These are phyloP conservation scores for Andricus grossulariae DNA, from an alignment of 1,140 invertebrate genomes.

Conservation along the genomic window DNA sequence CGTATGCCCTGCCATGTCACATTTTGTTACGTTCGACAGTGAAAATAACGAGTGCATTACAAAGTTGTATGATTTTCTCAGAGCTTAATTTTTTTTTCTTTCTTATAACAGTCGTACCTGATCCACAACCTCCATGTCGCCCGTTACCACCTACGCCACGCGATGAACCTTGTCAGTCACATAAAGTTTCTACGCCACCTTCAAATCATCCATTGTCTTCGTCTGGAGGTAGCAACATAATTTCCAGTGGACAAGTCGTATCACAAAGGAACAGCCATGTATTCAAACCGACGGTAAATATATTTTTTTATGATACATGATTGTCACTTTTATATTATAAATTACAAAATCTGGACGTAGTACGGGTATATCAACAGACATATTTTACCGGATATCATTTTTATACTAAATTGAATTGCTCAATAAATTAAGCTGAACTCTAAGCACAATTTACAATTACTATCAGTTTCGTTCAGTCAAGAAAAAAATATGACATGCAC, in stretches of 20 bases:
- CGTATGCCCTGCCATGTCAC: no score
- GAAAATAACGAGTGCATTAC: no score
- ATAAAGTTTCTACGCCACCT: constrained; percentile 78
- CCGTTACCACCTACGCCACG: constrained; percentile 91
- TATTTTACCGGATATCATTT: no score
- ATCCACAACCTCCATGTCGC: constrained; percentile 81
- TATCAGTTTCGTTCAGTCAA: no score
- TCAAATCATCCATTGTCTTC: constrained; percentile 71
- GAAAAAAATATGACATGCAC: no score
- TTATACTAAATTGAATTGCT: no score
- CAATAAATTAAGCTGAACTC: no score
- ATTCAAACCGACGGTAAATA: constrained; percentile 88
- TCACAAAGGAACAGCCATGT: constrained; percentile 87
- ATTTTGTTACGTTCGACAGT: no score
- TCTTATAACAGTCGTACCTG: constrained; percentile 76
- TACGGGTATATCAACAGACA: no score
- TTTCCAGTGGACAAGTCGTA: constrained; percentile 71
- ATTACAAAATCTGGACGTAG: neutral
- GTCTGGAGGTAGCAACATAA: constrained; percentile 64
- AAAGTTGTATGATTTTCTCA: no score
- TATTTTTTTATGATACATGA: constrained; percentile 1
- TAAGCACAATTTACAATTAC: no score
- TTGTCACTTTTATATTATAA: neutral
- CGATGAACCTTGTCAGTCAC: constrained; percentile 79
- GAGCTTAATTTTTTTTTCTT: constrained; percentile 37